phyloP scores from a whole-genome alignment of 2,888 invertebrate genomes.

The Dasysyrphus tricinctus region DNA sequence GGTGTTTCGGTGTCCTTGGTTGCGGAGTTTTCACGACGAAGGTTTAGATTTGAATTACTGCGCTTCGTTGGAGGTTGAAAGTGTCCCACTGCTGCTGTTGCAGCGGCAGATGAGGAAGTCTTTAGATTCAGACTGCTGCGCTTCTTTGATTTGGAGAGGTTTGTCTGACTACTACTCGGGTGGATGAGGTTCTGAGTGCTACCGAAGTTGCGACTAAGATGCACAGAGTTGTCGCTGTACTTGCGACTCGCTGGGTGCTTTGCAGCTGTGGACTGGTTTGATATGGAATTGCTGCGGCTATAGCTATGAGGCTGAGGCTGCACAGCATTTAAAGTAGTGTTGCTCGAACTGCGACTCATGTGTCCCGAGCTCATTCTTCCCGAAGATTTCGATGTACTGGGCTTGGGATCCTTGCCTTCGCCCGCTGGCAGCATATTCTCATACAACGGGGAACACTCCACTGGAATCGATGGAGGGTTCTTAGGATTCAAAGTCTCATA shows the following conservation, averaged over 20 bases:
- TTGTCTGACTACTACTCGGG: slow-evolving; percentile 79
- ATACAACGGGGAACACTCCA: slow-evolving; percentile 77
- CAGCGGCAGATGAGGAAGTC: slow-evolving; percentile 76
- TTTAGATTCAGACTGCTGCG: slow-evolving; percentile 83
- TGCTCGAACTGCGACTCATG: slow-evolving; percentile 80
- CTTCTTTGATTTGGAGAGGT: slow-evolving; percentile 82
- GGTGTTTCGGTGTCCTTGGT: slow-evolving; percentile 75
- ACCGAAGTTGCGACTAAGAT: slow-evolving; percentile 82
- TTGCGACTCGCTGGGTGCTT: slow-evolving; percentile 78
- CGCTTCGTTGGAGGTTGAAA: slow-evolving; percentile 78
- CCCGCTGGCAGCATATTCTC: slow-evolving; percentile 77
- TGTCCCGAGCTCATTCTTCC: slow-evolving; percentile 77
- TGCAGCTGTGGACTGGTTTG: slow-evolving; percentile 77
- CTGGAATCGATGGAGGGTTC: slow-evolving; percentile 68
- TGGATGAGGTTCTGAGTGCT: slow-evolving; percentile 83
- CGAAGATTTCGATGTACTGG: slow-evolving; percentile 76
- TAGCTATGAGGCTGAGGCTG: slow-evolving; percentile 78
- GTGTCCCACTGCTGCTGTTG: slow-evolving; percentile 48
- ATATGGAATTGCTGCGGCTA: slow-evolving; percentile 81
- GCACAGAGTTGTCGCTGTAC: slow-evolving; percentile 79
- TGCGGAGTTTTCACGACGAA: slow-evolving; percentile 80
- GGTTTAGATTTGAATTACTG: slow-evolving; percentile 82
- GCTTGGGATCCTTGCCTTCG: slow-evolving; percentile 66
- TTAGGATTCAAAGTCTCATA: slow-evolving; percentile 83
- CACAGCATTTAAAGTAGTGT: slow-evolving; percentile 75